Evolutionary conservation across 2,113 vertebrate species (phyloP).

Genomic region (Progne subis): DNA sequence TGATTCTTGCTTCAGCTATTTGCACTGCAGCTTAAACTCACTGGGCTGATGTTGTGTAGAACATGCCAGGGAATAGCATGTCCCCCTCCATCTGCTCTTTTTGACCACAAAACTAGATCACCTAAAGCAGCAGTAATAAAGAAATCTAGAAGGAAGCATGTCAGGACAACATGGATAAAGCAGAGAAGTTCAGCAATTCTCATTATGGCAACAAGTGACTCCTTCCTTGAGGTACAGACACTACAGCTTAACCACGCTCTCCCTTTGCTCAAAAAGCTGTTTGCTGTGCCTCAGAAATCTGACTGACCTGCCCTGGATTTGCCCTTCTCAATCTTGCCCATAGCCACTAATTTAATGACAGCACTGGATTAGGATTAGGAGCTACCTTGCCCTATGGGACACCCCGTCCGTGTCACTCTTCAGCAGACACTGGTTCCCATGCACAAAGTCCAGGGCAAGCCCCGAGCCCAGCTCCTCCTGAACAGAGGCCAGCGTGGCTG

Average conservation of each 20-base stretch:
- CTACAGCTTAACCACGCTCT: fast-evolving
- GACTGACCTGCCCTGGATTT: not conserved
- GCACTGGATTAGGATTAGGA: too few relatives aligned
- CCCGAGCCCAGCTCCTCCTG: fast-evolving
- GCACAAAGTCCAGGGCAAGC: fast-evolving
- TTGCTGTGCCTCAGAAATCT: not conserved
- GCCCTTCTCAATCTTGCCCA: not conserved
- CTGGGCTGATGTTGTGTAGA: not conserved
- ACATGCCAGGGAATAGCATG: not conserved
- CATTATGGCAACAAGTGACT: not conserved
- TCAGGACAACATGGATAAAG: not conserved
- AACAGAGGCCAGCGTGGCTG: fast-evolving
- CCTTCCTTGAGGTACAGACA: not conserved
- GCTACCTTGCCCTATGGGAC: not conserved
- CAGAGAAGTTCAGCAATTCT: not conserved
- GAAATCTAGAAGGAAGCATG: not conserved
- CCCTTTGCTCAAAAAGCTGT: not conserved
- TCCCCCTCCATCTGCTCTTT: slow-evolving; percentile 9
- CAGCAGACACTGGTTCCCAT: not conserved
- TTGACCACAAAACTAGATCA: not conserved
- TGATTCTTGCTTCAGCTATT: not conserved
- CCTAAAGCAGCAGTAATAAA: not conserved
- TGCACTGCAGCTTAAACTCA: not conserved
- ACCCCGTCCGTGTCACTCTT: not conserved
- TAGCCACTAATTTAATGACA: too few relatives aligned